These are phyloP conservation scores for Meteorus colon DNA, from an alignment of 2,888 invertebrate species.

Conservation along the genomic window DNA sequence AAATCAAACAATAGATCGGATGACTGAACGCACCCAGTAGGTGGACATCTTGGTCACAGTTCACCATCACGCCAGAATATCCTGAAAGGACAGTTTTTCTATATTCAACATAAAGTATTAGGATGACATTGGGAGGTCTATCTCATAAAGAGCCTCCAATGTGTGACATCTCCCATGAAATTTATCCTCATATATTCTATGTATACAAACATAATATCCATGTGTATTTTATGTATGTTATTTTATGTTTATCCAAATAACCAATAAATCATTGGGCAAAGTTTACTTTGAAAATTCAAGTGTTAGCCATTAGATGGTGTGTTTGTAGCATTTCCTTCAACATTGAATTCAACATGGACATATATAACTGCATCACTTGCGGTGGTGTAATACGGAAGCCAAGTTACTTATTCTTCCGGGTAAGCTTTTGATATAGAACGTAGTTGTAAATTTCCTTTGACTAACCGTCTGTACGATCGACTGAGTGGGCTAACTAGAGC, in stretches of 20 bases:
- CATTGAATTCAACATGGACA: constrained; percentile 26
- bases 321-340: not conserved
- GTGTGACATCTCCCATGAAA: not conserved
- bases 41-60: constrained; percentile 63
- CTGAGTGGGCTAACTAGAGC: no score
- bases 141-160: not conserved
- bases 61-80: constrained; percentile 49
- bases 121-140: not conserved
- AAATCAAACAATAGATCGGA: constrained; percentile 61
- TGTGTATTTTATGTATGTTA: not conserved
- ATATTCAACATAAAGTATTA: not conserved
- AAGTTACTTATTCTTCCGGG: constrained; percentile 62
- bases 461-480: constrained; percentile 43
- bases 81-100: constrained; percentile 57
- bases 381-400: constrained; percentile 49
- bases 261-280: not conserved
- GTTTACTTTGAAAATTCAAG: not conserved
- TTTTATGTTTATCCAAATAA: not conserved
- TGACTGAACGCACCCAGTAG: constrained; percentile 66
- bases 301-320: not conserved
- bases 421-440: constrained; percentile 51
- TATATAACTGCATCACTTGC: constrained; percentile 48
- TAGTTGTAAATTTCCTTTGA: constrained; percentile 61
- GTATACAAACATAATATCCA: not conserved
- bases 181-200: not conserved